Base-by-base conservation (phyloP, 2,888 invertebrate genomes). In the Stenotaenia linearis region DNA sequence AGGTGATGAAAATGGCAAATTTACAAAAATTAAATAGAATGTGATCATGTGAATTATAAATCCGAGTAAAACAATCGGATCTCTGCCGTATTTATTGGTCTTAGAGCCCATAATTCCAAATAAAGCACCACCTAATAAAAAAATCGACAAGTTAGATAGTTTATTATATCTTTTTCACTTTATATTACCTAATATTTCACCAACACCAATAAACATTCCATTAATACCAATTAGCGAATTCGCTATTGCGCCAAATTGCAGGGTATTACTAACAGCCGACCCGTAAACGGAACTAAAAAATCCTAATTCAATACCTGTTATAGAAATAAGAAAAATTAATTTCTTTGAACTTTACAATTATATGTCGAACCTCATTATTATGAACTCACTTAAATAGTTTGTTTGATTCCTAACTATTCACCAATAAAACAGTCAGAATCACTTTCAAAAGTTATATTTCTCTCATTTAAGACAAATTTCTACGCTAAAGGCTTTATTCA, bases 281-380 rank as follows among this genome's bases (percentile, higher is more conserved):
- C 97, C 94, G 88, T 98, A 99, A 0, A 99, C 97, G 0, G 97
- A 97, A 84, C 96, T 96, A 88, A 94, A 97, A 89, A 98, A 98
- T 0, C 97, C 96, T 69, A 97, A 86, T 85, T 95, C 96, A 79
- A 98, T 87, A 28, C 98, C 96, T 94, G 82, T 7, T 83, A 82
- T 56, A 75, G 6, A 56, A 7, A 56, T 7, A 7, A 18, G 10
- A 56, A 21, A 32, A 32, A 32, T 6, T 32, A 6, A 32, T 0
- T 35, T 0, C 61, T 0, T 56, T 37, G 0, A 35, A 18, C n/a
- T 37, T 74, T 75, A 81, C 23, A 4, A 32, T 32, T 9, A 28
- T 61, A 28, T n/a, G n/a, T n/a, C n/a, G n/a, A n/a, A n/a, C n/a
- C n/a, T n/a, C n/a, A n/a, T n/a, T n/a, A n/a, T n/a, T n/a, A n/a